Evolutionary conservation across 2,888 invertebrate species (phyloP).

Genomic region (Meteorus cinctellus): DNA sequence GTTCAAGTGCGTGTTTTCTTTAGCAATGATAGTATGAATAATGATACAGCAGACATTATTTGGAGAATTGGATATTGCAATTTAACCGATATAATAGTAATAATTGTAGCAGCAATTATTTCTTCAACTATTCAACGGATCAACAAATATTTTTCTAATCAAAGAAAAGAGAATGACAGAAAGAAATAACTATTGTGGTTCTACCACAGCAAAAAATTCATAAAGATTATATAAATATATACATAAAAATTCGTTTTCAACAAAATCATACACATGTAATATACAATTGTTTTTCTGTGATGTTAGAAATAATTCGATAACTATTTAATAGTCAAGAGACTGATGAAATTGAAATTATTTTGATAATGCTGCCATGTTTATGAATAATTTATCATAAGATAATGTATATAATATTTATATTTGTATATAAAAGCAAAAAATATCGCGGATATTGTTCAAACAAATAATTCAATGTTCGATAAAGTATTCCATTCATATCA

Average conservation of each 20-base stretch:
- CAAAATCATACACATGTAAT: constrained; percentile 37
- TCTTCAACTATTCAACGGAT: neutral
- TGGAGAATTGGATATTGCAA: constrained; percentile 27
- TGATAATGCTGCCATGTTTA: constrained; percentile 49
- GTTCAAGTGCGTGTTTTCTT: constrained; percentile 51
- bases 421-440: constrained; percentile 1
- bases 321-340: constrained; percentile 45
- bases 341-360: constrained; percentile 25
- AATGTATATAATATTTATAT: constrained; percentile 4
- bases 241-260: constrained; percentile 42
- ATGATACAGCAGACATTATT: constrained; percentile 44
- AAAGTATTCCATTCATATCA: constrained; percentile 22
- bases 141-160: neutral
- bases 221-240: constrained; percentile 33
- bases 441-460: constrained; percentile 18
- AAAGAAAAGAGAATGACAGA: neutral
- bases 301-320: constrained; percentile 26
- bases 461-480: constrained; percentile 31
- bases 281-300: neutral
- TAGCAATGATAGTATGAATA: constrained; percentile 46
- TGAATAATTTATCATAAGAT: constrained; percentile 49
- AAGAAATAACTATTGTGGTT: neutral
- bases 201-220: neutral
- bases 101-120: constrained; percentile 51
- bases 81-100: constrained; percentile 40